phyloP scores from a whole-genome alignment of 1,140 invertebrate species.

The Probaryconus sp. region DNA sequence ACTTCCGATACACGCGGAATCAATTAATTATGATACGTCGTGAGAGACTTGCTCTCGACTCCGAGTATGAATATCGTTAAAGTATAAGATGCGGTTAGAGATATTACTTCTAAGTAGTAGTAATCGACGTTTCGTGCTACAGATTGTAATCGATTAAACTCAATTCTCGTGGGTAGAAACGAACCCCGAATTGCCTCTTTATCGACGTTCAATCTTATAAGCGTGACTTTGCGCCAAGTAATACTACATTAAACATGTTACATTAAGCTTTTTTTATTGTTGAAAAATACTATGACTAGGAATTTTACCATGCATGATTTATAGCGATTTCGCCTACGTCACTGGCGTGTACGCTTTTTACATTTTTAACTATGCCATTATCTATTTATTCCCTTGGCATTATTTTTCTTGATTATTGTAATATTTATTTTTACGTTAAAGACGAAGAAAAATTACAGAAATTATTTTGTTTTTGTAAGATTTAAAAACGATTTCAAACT shows the following conservation, averaged over 20 bases:
- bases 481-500: no score
- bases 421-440: no score
- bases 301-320: no score
- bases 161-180: conserved; percentile 41
- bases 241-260: conserved; percentile 30
- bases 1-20: conserved; percentile 21
- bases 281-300: no score
- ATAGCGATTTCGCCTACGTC: no score
- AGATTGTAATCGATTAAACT: conserved; percentile 62
- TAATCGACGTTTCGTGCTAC: conserved; percentile 61
- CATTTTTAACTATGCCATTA: no score
- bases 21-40: conserved; percentile 44
- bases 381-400: no score
- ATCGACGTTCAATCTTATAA: conserved; percentile 54
- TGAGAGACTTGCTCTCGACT: conserved; percentile 9
- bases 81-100: conserved; percentile 34
- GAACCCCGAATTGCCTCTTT: conserved; percentile 56
- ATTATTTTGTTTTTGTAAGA: no score
- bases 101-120: conserved; percentile 53
- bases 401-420: no score
- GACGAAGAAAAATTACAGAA: no score
- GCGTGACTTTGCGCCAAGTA: conserved; percentile 39
- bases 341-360: no score
- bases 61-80: conserved; percentile 44
- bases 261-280: conserved; percentile 17